phyloP scores from a whole-genome alignment of 2,797 vertebrate species.

The Spheniscus humboldti region DNA sequence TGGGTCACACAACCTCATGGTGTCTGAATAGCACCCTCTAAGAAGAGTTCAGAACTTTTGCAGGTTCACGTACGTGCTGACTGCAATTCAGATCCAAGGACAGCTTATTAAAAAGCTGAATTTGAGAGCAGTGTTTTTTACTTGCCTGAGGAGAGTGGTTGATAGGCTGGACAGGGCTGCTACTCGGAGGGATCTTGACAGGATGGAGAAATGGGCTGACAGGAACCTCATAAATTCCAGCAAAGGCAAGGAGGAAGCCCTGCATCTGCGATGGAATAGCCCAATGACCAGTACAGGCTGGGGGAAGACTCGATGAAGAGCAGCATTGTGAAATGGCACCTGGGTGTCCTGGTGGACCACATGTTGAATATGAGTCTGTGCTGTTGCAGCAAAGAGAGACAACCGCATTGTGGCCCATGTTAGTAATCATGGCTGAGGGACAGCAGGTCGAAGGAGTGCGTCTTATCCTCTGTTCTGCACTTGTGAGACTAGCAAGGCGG shows the following conservation, averaged over 20 bases:
- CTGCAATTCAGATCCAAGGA: not conserved
- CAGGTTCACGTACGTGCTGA: not conserved
- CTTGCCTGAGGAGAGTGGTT: not conserved
- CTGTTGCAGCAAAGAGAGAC: not conserved
- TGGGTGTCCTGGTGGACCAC: not conserved
- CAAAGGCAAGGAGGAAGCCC: not conserved
- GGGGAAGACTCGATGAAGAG: not conserved
- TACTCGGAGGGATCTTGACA: not conserved
- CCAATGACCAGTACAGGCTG: not conserved
- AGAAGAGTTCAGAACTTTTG: not conserved
- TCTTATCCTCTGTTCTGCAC: not conserved
- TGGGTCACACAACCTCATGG: not conserved
- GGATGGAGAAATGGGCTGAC: not conserved
- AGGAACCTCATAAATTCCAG: not conserved
- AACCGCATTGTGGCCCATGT: fast-evolving
- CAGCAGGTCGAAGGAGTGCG: not conserved
- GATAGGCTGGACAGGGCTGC: not conserved
- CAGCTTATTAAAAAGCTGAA: not conserved
- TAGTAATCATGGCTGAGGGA: not conserved
- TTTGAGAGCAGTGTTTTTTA: not conserved
- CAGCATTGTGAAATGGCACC: not conserved
- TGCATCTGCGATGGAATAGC: not conserved
- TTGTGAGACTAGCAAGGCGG: not conserved
- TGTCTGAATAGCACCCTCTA: not conserved
- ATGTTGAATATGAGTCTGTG: fast-evolving